Evolutionary conservation across 2,113 vertebrate genomes (phyloP).

Genomic region (Etia nguti): DNA sequence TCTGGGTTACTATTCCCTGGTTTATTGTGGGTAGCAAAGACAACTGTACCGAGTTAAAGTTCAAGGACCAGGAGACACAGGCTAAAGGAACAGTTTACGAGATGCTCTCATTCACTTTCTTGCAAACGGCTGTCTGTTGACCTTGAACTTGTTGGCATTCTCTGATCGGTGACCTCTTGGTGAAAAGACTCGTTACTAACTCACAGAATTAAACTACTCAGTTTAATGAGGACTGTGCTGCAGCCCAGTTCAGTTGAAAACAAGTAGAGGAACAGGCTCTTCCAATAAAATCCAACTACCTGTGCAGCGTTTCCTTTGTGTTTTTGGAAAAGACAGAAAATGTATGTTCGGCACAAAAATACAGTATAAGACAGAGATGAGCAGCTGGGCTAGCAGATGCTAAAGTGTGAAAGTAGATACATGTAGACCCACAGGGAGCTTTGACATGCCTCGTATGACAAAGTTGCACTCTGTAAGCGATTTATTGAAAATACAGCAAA

Average conservation of each 20-base stretch:
- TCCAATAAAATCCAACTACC: fast-evolving
- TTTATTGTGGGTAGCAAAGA: neutral
- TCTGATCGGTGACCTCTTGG: neutral
- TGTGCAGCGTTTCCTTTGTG: neutral
- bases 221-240: neutral
- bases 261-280: neutral
- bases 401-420: neutral
- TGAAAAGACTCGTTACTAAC: neutral
- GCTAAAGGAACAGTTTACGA: neutral
- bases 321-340: neutral
- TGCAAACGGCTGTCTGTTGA: neutral
- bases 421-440: neutral
- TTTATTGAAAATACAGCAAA: conserved; percentile 36
- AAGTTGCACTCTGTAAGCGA: neutral
- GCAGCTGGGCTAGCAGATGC: neutral
- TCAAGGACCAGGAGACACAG: neutral
- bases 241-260: neutral
- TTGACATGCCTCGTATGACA: neutral
- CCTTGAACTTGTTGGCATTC: fast-evolving
- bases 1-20: neutral
- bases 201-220: neutral
- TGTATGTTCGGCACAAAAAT: fast-evolving
- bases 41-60: neutral
- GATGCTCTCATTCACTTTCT: no score
- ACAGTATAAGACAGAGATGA: neutral